Conservation (phyloP, 2,113 vertebrate genomes). For the Theropithecus gelada region DNA sequence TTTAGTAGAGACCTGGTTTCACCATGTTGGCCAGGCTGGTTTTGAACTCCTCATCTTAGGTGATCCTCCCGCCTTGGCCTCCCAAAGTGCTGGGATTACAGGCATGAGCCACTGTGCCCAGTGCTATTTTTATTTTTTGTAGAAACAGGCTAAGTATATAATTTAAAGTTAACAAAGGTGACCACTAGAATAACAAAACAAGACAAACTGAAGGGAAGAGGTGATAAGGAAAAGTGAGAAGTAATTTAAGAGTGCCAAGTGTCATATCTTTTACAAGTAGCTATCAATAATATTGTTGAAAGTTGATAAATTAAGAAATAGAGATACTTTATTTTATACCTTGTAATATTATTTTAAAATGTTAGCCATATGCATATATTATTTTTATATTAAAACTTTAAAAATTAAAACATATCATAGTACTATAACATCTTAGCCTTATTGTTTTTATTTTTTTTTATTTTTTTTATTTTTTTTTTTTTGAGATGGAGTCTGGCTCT, state of each 20-base stretch:
- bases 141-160: too few species aligned
- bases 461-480: too few species aligned
- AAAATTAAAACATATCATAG: constrained; percentile 23
- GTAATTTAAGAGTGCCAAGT: constrained; percentile 1
- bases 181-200: background rate
- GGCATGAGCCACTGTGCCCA: too few species aligned
- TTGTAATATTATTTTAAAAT: background rate
- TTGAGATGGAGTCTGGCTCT: too few species aligned
- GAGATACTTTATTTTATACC: constrained; percentile 30
- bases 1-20: too few species aligned
- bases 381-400: constrained; percentile 20
- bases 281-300: background rate
- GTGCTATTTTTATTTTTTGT: too few species aligned
- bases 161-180: background rate
- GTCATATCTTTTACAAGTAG: constrained; percentile 12
- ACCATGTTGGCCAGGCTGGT: too few species aligned
- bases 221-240: background rate
- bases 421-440: background rate
- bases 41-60: too few species aligned
- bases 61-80: too few species aligned
- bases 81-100: too few species aligned
- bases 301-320: background rate
- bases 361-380: background rate
- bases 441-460: background rate
- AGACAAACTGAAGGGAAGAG: background rate